Percentiles rank a stretch among this genome's conserved stretches.
These are phyloP conservation scores for Phalloptychus januarius DNA, from an alignment of 2,797 vertebrate genomes.

Conservation along the genomic window DNA sequence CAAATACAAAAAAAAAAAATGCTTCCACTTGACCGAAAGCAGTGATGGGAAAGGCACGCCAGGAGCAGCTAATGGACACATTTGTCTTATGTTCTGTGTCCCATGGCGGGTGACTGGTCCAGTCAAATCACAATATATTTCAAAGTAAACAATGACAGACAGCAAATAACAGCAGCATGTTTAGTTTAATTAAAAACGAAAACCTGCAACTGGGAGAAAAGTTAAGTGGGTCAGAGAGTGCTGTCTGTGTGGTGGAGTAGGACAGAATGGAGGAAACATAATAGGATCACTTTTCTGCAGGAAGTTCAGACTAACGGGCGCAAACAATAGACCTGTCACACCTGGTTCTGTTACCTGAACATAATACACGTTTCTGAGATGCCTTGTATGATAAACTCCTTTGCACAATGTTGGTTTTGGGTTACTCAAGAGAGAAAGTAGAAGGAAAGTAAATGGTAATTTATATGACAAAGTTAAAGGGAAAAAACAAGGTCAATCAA, in stretches of 20 bases:
- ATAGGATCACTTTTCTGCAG: not conserved
- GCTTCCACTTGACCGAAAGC: conserved; percentile 1
- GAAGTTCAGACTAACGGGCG: not conserved
- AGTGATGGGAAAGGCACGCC: not conserved
- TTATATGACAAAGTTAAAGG: not conserved
- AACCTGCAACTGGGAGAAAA: conserved; percentile 46
- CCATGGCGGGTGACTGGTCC: conserved; percentile 12
- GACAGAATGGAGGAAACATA: not conserved
- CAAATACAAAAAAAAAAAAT: not conserved
- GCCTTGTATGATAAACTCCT: conserved; percentile 17
- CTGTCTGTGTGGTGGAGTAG: not conserved
- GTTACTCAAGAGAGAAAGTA: conserved; percentile 30
- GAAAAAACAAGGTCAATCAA: not conserved
- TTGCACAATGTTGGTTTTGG: conserved; percentile 29
- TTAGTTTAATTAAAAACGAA: conserved; percentile 56
- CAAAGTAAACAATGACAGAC: conserved; percentile 27
- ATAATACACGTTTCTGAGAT: conserved; percentile 26
- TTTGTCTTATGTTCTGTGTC: conserved; percentile 13
- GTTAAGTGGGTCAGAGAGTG: conserved; percentile 59
- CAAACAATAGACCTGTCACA: not conserved
- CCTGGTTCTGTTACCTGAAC: conserved; percentile 10
- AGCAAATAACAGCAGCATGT: conserved; percentile 28
- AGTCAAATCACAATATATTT: conserved; percentile 18
- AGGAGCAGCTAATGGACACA: conserved; percentile 12
- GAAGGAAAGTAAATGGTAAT: not conserved